Evolutionary conservation across 2,113 vertebrate species (phyloP).

Genomic region (Hypocryptadius cinnamomeus): DNA sequence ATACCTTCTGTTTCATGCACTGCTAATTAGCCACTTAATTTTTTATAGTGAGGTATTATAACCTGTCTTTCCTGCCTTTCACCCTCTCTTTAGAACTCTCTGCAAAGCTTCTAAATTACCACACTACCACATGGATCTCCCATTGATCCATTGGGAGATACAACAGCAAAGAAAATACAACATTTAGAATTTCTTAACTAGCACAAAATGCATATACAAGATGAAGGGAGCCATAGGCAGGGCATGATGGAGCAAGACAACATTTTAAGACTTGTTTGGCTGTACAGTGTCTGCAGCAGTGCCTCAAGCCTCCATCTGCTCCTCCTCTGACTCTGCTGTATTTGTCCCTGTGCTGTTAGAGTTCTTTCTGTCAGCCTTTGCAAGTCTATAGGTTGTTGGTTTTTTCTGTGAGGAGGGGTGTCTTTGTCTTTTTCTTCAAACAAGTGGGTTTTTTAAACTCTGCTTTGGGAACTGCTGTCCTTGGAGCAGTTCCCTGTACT

Average conservation of each 20-base stretch:
- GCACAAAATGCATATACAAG: neutral
- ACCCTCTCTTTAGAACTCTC: neutral
- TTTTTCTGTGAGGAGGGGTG: accelerated
- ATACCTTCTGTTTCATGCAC: neutral
- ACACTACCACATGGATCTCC: neutral
- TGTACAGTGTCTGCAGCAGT: neutral
- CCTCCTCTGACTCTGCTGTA: neutral
- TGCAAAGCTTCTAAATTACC: neutral
- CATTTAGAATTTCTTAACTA: neutral
- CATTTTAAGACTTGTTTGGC: neutral
- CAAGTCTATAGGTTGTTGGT: neutral
- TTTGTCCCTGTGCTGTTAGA: neutral
- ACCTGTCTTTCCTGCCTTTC: neutral
- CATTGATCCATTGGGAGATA: too few species aligned
- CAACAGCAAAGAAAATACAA: neutral
- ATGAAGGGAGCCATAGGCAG: neutral
- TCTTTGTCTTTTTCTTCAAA: neutral
- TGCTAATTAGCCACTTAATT: neutral
- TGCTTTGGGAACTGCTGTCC: neutral
- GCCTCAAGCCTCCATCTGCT: neutral
- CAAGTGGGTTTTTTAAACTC: neutral
- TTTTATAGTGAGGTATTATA: neutral
- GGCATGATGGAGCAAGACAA: accelerated
- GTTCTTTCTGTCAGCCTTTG: neutral
- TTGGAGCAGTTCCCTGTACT: neutral